A percentile compares a stretch with the other conserved stretches of the same genome.
These are phyloP conservation scores for Martes martes DNA, from an alignment of 2,113 vertebrate species.

Conservation along the genomic window DNA sequence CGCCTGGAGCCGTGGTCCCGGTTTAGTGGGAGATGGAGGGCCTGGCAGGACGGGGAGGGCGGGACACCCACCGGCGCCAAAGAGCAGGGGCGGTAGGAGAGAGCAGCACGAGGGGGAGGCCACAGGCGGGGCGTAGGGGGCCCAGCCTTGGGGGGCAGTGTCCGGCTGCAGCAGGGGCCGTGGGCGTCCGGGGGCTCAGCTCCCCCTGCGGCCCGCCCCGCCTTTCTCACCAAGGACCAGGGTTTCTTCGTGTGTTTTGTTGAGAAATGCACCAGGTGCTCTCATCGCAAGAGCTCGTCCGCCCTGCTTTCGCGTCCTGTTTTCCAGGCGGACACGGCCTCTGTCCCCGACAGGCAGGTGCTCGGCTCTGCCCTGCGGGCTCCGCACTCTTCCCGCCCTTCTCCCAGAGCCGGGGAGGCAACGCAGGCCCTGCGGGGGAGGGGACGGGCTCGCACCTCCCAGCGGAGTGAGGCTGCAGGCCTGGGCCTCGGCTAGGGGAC, in stretches of 20 bases:
- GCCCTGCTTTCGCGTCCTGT: accelerated
- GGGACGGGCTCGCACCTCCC: no score
- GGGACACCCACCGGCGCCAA: not conserved
- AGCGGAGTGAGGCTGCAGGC: not conserved
- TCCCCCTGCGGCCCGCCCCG: not conserved
- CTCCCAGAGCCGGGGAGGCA: not conserved
- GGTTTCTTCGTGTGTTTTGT: not conserved
- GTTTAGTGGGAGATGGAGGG: not conserved
- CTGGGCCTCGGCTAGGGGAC: not conserved
- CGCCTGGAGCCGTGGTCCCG: accelerated
- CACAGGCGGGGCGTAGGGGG: not conserved
- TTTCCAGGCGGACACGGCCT: not conserved
- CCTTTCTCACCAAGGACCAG: not conserved
- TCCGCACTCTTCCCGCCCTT: not conserved
- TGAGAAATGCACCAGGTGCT: not conserved
- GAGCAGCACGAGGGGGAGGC: accelerated
- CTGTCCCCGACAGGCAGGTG: not conserved
- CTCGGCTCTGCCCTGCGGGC: accelerated
- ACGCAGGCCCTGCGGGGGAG: not conserved
- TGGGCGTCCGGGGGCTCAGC: not conserved
- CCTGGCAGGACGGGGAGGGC: not conserved
- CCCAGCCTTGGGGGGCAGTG: not conserved
- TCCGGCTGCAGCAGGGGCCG: not conserved
- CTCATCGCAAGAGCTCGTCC: not conserved
- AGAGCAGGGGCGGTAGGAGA: not conserved